Evolutionary conservation across 2,888 invertebrate genomes (phyloP), one percentile per base, ranked within the genome.

Genomic region (Heteropelma amictum): DNA sequence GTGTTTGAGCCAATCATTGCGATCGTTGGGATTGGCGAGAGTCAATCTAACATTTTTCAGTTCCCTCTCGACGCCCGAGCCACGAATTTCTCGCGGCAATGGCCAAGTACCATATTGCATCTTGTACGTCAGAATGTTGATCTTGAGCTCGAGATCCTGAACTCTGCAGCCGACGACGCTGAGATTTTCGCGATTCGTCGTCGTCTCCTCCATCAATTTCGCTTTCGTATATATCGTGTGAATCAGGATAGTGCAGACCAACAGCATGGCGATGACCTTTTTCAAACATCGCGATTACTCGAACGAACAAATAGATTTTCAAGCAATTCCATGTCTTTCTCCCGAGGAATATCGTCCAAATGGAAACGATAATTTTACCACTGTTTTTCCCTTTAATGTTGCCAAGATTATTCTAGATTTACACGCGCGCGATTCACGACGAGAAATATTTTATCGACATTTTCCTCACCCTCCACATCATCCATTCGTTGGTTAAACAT

Each of bases 71-170:
- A 78, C 61, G 10, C 65, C 74, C 1, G 81, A 72, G 26, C 74
- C 77, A 12, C 65, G 76, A 65, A 28, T 76, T 60, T 84, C 78
- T 58, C 83, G 78, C 1, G 84, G 83, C 35, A 84, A 33, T 1
- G 86, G 86, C 87, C 87, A 88, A 7, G 80, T 79, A 2, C 87
- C 88, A 28, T 88, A 87, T 60, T 87, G 87, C 71, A 85, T 80
- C 79, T 87, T 87, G 58, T 88, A 88, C 0, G 86, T 85, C 38
- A 88, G 54, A 30, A 88, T 81, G 53, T 86, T 86, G 3, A 87
- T 79, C 68, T 85, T 86, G 14, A 88, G 74, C 73, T 88, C 87
- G 1, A 88, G 81, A 72, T 86, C 86, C 49, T 86, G 83, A 33
- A 88, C 64, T 68, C 85, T 85, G 45, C 80, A 82, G 21, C 80